Percentiles rank a stretch among this genome's conserved stretches.
These are phyloP conservation scores for Cheracebus regulus DNA, from an alignment of 2,797 vertebrate species.

Conservation along the genomic window DNA sequence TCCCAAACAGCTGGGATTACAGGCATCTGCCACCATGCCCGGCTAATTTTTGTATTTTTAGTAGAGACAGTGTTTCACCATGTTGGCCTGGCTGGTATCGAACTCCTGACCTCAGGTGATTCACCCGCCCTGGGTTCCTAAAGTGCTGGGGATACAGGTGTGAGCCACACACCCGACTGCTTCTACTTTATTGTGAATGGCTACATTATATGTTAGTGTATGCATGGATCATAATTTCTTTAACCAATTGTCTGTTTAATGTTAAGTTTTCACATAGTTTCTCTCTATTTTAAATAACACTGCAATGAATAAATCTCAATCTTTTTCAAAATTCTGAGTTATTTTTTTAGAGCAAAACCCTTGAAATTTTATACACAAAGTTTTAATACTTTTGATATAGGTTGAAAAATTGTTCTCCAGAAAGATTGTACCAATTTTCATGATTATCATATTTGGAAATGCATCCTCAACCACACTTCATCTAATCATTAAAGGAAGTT, in stretches of 20 bases:
- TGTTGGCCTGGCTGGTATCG: no score
- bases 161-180: no score
- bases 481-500: not conserved
- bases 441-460: not conserved
- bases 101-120: no score
- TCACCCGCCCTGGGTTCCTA: no score
- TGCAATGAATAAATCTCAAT: not conserved
- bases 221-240: not conserved
- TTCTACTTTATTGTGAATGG: not conserved
- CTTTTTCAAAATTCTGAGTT: not conserved
- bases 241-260: not conserved
- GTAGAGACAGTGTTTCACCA: no score
- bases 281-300: not conserved
- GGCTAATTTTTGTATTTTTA: no score
- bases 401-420: not conserved
- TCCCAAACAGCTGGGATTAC: no score
- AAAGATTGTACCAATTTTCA: not conserved
- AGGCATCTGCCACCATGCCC: rapidly evolving
- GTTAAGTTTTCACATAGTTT: not conserved
- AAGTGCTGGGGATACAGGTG: no score
- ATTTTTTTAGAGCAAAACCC: not conserved
- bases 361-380: not conserved
- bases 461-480: not conserved
- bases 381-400: not conserved
- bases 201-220: not conserved